phyloP scores from a whole-genome alignment of 2,113 vertebrate species.

The Burhinus oedicnemus region DNA sequence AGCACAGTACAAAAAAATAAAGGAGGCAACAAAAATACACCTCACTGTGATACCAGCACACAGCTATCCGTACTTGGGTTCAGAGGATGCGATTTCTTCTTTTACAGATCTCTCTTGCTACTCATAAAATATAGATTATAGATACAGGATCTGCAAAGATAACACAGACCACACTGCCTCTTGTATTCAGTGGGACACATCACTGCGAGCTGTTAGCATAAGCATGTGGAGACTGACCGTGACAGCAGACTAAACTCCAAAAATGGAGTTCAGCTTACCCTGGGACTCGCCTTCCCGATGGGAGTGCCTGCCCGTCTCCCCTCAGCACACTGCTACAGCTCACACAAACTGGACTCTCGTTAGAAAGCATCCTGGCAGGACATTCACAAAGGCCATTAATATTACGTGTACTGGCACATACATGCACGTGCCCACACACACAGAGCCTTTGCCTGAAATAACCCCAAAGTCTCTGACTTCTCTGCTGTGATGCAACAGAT shows the following conservation, averaged over 20 bases:
- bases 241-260: neutral
- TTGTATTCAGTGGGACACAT: neutral
- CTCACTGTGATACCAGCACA: too few relatives aligned
- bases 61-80: neutral
- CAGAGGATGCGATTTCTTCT: neutral
- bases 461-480: neutral
- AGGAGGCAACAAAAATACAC: neutral
- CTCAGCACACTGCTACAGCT: neutral
- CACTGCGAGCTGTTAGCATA: neutral
- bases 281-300: too few relatives aligned
- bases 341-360: neutral
- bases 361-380: neutral
- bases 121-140: neutral
- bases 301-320: neutral
- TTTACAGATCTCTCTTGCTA: neutral
- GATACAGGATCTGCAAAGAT: neutral
- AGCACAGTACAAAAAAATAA: neutral
- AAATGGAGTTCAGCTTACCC: neutral
- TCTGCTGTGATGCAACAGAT: neutral
- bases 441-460: neutral
- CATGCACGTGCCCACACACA: neutral
- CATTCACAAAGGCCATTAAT: neutral
- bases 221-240: neutral
- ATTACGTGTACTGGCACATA: rapidly evolving
- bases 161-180: neutral